Base-by-base conservation (phyloP, 2,797 vertebrate species). In the Pipistrellus kuhlii region DNA sequence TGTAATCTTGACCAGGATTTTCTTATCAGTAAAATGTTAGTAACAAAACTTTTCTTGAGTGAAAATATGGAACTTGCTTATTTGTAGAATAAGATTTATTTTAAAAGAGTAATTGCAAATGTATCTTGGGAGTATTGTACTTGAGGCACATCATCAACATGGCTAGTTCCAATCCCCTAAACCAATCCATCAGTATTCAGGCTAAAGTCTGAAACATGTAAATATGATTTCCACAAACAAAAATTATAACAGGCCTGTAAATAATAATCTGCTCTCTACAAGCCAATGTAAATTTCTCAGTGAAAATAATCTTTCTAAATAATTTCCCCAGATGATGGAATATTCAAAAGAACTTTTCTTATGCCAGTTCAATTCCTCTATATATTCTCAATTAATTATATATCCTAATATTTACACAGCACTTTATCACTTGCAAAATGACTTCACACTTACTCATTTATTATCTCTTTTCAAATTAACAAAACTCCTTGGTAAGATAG, bases 371-470 rank as follows among this genome's bases (percentile, higher is more conserved):
- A 85, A 93, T 92, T 86, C 21, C 25, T 66, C 12, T 86, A 15
- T 93, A 55, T 82, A 62, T 92, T 75, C 68, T 38, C 53, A 86
- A 89, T 85, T 88, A 89, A 88, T 95, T 93, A 41, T 25, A 64
- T 55, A 62, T 27, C 25, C 32, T 85, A 69, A 87, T 95, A 71
- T 93, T 87, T 90, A 85, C 38, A 46, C 0, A n/a, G 53, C 25
- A 46, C 32, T 89, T 81, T 66, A 51, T 80, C 75, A 83, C 55
- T 84, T 86, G 41, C 32, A 93, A 82, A 73, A 21, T 66, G 6
- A 46, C 72, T 92, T 89, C 75, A 94, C n/a, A 11, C 51, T 64
- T 90, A 83, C 20, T 23, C 13, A n/a, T 87, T 89, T 82, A 81
- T 73, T 77, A 85, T 62, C 72, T 87, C 64, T 76, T 75, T 89